Evolutionary conservation across 1,140 invertebrate genomes (phyloP).

Genomic region (Macrobrachium nipponense): DNA sequence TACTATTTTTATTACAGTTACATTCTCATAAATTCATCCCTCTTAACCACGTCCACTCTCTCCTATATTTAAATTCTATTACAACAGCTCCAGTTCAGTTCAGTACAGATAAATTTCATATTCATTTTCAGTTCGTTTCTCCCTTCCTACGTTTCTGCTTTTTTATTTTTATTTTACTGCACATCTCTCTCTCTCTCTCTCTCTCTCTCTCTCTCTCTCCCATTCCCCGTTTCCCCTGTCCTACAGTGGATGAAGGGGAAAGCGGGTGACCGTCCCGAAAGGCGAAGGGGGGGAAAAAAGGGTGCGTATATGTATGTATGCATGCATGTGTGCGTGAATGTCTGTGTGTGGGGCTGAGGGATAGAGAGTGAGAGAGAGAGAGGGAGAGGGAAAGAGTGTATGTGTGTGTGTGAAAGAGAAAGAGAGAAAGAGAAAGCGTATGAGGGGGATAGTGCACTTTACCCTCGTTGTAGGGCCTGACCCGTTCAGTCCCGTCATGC

Average conservation of each 20-base stretch:
- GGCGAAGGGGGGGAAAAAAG: neutral
- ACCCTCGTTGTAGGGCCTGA: too few relatives aligned
- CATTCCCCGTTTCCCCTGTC: neutral
- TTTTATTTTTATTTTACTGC: neutral
- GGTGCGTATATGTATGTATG: conserved; percentile 7
- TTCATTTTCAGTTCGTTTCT: neutral
- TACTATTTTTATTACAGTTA: neutral
- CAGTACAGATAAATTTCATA: neutral
- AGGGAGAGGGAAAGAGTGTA: neutral
- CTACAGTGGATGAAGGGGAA: neutral
- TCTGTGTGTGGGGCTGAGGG: conserved; percentile 7
- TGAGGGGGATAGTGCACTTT: too few relatives aligned
- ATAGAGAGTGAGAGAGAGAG: conserved; percentile 18
- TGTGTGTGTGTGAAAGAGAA: conserved; percentile 3
- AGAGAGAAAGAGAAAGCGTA: conserved; percentile 1
- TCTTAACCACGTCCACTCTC: neutral
- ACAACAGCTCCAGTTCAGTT: too few relatives aligned
- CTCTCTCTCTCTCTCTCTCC: conserved; percentile 15
- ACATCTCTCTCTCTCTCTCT: neutral
- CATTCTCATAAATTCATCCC: neutral
- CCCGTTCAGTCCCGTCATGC: too few relatives aligned
- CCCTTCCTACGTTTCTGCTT: conserved; percentile 8
- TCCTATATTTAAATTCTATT: neutral
- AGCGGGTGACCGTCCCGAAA: neutral
- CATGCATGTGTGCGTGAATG: conserved; percentile 18